These are phyloP conservation scores for Halichoerus grypus DNA, from an alignment of 2,113 vertebrate genomes.

Conservation along the genomic window DNA sequence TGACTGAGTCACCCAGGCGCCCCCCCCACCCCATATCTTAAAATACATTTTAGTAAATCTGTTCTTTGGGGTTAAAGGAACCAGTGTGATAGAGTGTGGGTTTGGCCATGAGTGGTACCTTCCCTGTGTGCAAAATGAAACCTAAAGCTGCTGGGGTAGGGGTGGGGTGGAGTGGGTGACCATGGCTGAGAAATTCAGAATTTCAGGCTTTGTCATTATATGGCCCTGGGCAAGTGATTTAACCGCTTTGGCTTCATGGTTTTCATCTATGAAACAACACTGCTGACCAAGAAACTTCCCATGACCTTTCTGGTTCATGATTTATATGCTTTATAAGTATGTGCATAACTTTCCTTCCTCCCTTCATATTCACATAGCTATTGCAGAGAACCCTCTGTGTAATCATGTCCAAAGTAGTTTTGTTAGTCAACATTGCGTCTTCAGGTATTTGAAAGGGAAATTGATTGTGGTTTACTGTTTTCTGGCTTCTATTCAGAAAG, in stretches of 20 bases:
- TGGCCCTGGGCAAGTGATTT: not conserved
- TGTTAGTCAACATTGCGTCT: not conserved
- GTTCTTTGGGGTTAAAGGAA: not conserved
- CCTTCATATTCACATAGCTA: not conserved
- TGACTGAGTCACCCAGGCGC: too few relatives aligned
- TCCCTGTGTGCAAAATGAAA: constrained; percentile 34
- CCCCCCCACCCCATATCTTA: not conserved
- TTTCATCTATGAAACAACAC: constrained; percentile 34
- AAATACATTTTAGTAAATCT: constrained; percentile 54
- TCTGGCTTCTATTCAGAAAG: constrained; percentile 43
- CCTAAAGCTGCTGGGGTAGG: not conserved
- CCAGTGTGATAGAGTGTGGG: not conserved
- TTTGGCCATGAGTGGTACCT: not conserved
- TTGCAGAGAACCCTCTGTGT: not conserved
- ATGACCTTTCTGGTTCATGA: constrained; percentile 34
- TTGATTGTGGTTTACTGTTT: not conserved
- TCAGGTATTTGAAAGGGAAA: constrained; percentile 5
- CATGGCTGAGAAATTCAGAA: not conserved
- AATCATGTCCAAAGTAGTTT: not conserved
- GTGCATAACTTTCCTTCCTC: not conserved
- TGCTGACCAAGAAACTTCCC: not conserved
- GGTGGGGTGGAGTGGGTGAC: not conserved
- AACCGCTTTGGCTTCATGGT: constrained; percentile 25
- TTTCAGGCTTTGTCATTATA: constrained; percentile 27
- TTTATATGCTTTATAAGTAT: not conserved